Percentiles rank a stretch among this genome's conserved stretches.
Conservation (phyloP, 2,888 invertebrate species). For the Brenthis ino region DNA sequence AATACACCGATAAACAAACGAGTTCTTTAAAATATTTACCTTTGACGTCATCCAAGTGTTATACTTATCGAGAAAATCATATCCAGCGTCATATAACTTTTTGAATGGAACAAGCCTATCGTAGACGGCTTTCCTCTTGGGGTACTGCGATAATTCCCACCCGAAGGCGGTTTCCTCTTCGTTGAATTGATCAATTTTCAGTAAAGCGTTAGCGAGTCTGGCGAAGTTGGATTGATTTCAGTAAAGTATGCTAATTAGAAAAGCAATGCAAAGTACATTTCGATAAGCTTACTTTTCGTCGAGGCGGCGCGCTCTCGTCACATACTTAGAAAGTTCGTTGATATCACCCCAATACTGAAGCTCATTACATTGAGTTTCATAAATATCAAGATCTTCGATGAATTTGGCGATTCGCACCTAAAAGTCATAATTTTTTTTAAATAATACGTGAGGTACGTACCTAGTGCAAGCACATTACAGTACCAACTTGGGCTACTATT, state of each 20-base stretch:
- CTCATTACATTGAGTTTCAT: conserved; percentile 90
- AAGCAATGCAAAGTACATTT: background rate
- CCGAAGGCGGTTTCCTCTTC: conserved; percentile 94
- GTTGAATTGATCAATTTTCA: conserved; percentile 93
- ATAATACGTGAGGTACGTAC: background rate
- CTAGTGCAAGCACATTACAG: too few relatives aligned
- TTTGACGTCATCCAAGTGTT: conserved; percentile 91
- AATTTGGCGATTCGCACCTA: conserved; percentile 89
- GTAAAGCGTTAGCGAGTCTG: conserved; percentile 87
- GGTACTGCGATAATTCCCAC: conserved; percentile 94
- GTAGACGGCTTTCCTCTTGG: conserved; percentile 88
- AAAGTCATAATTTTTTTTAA: background rate
- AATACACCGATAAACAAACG: background rate
- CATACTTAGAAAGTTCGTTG: conserved; percentile 90
- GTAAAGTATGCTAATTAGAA: background rate
- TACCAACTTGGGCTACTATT: too few relatives aligned
- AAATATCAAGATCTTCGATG: conserved; percentile 90
- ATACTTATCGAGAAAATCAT: conserved; percentile 91
- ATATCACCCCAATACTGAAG: conserved; percentile 94
- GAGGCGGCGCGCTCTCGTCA: conserved; percentile 89
- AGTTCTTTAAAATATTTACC: conserved; percentile 48
- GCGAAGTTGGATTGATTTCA: conserved; percentile 3
- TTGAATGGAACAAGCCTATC: conserved; percentile 93
- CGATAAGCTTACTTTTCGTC: conserved; percentile 82
- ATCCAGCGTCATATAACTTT: conserved; percentile 93